Evolutionary conservation across 2,888 invertebrate genomes (phyloP).

Genomic region (Eupithecia dodoneata): DNA sequence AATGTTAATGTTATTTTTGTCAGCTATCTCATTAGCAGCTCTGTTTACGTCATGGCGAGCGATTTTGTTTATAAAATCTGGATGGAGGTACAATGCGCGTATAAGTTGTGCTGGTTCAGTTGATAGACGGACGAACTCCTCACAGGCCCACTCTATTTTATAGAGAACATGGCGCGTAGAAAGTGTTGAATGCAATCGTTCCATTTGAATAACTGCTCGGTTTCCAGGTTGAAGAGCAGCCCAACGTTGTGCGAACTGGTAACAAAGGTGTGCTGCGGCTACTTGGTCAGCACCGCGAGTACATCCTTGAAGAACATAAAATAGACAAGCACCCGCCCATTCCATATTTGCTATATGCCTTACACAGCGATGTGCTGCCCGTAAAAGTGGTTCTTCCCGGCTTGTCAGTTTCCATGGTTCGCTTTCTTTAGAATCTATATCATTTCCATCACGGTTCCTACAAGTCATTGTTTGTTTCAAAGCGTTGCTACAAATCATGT

Average conservation of each 20-base stretch:
- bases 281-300: constrained; percentile 82
- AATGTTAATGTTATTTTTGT: constrained; percentile 78
- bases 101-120: constrained; percentile 79
- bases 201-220: constrained; percentile 79
- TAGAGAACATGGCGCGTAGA: constrained; percentile 77
- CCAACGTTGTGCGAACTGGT: constrained; percentile 81
- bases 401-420: constrained; percentile 75
- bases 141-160: constrained; percentile 79
- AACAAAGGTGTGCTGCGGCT: constrained; percentile 79
- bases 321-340: constrained; percentile 82
- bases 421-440: constrained; percentile 60
- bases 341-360: constrained; percentile 80
- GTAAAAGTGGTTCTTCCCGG: constrained; percentile 74
- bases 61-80: constrained; percentile 73
- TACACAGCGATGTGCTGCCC: constrained; percentile 78
- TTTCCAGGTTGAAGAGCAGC: constrained; percentile 77
- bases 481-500: constrained; percentile 82
- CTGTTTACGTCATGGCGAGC: constrained; percentile 74
- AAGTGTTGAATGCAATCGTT: constrained; percentile 74
- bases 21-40: constrained; percentile 79
- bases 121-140: constrained; percentile 73
- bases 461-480: constrained; percentile 81
- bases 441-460: constrained; percentile 60
- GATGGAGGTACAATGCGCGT: constrained; percentile 74
- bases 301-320: constrained; percentile 79